Percentiles rank a stretch among this genome's conserved stretches.
Evolutionary conservation across 1,140 invertebrate species (phyloP).

Genomic region (Hylaeus anthracinus): DNA sequence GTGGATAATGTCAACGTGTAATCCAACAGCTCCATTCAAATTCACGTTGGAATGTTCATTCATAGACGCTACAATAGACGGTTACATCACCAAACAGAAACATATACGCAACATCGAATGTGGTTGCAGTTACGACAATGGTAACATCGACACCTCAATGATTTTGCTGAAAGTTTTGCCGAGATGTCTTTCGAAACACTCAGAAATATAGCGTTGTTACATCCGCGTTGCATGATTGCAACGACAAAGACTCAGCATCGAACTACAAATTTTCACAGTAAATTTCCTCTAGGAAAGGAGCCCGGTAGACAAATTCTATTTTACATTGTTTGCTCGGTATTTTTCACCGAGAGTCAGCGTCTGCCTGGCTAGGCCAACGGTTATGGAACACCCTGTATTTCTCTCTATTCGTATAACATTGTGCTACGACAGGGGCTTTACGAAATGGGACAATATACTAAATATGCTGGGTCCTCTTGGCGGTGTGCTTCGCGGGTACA

Average conservation of each 20-base stretch:
- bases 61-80: too few relatives aligned
- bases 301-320: not conserved
- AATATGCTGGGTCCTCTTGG: constrained; percentile 65
- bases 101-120: too few relatives aligned
- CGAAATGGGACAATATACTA: constrained; percentile 73
- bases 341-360: constrained; percentile 40
- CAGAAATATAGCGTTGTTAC: constrained; percentile 61
- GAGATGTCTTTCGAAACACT: constrained; percentile 61
- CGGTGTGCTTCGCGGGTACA: constrained; percentile 52
- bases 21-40: constrained; percentile 29
- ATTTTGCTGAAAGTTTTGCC: constrained; percentile 35
- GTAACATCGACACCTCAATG: constrained; percentile 20
- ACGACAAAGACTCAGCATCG: constrained; percentile 7
- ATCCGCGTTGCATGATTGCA: constrained; percentile 65
- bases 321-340: constrained; percentile 8
- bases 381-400: constrained; percentile 35
- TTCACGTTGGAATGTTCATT: too few relatives aligned
- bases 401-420: constrained; percentile 60
- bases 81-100: too few relatives aligned
- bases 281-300: not conserved
- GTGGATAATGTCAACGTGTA: not conserved
- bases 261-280: not conserved
- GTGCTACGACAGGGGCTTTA: constrained; percentile 65
- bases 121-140: constrained; percentile 49
- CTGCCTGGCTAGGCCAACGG: constrained; percentile 32